Evolutionary conservation across 1,140 invertebrate genomes (phyloP).

Genomic region (Thaumatotibia leucotreta): DNA sequence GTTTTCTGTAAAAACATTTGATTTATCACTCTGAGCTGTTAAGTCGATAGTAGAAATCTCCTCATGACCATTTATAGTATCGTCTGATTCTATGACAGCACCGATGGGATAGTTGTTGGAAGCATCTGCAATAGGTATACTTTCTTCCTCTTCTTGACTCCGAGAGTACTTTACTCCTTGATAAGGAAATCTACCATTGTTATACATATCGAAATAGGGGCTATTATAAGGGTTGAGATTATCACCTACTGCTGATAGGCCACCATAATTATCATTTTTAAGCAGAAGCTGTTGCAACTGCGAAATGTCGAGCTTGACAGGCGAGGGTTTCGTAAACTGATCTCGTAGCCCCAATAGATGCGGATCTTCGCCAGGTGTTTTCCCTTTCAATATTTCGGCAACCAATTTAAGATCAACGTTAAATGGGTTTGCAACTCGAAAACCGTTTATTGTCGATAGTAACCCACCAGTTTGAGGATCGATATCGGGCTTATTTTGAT

Average conservation of each 20-base stretch:
- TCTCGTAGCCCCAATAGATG: conserved; percentile 49
- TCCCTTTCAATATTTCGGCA: conserved; percentile 71
- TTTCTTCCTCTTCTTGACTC: conserved; percentile 69
- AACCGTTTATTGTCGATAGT: conserved; percentile 66
- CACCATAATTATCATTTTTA: conserved; percentile 54
- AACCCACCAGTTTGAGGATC: conserved; percentile 41
- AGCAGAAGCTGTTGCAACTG: conserved; percentile 59
- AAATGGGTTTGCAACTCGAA: conserved; percentile 69
- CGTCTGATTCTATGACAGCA: conserved; percentile 66
- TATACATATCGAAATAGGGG: conserved; percentile 56
- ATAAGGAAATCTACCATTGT: conserved; percentile 44
- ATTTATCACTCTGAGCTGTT: conserved; percentile 35
- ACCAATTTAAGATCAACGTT: conserved; percentile 71
- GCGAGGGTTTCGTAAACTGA: conserved; percentile 45
- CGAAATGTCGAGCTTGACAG: conserved; percentile 63
- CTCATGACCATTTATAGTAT: conserved; percentile 41
- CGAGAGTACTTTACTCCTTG: conserved; percentile 67
- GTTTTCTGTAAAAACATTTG: conserved; percentile 37
- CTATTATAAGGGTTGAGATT: conserved; percentile 37
- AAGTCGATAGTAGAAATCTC: conserved; percentile 31
- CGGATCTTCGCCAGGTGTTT: conserved; percentile 51
- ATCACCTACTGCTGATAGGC: conserved; percentile 31
- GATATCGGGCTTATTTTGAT: conserved; percentile 51
- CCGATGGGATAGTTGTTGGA: conserved; percentile 68
- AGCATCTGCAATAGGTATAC: conserved; percentile 59